These are phyloP conservation scores for Cromileptes altivelis DNA, from an alignment of 2,113 vertebrate genomes.

Conservation along the genomic window DNA sequence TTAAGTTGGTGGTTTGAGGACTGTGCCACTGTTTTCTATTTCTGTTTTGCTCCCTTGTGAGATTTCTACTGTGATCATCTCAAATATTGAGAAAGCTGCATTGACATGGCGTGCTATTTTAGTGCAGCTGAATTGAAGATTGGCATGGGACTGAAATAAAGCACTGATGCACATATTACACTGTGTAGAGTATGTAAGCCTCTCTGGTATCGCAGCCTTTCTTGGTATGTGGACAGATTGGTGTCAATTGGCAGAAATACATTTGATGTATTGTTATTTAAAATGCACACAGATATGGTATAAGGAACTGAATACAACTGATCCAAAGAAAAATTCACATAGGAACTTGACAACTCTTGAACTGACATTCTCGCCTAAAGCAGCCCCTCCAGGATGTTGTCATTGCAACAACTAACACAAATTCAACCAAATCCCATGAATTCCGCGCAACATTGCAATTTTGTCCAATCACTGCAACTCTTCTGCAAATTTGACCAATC, in stretches of 20 bases:
- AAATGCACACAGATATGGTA: neutral
- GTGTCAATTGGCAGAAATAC: neutral
- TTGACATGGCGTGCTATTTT: conserved; percentile 20
- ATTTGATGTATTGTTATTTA: neutral
- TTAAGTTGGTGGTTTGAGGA: conserved; percentile 38
- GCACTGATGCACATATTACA: conserved; percentile 8
- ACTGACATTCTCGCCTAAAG: no score
- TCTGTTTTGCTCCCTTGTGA: conserved; percentile 11
- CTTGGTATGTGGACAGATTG: neutral
- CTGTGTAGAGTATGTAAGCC: neutral
- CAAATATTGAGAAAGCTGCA: conserved; percentile 15
- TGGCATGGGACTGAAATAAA: neutral
- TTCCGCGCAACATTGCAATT: no score
- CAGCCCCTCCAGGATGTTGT: no score
- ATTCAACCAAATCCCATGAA: no score
- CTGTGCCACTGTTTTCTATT: conserved; percentile 32
- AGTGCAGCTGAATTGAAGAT: neutral
- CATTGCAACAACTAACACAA: no score
- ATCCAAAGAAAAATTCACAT: no score
- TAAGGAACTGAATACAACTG: neutral
- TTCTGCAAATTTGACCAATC: no score
- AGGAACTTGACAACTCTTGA: no score
- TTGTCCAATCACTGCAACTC: no score
- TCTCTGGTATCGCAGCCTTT: neutral
- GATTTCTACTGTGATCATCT: conserved; percentile 23